Evolutionary conservation across 2,888 invertebrate genomes (phyloP), one percentile per base, ranked within the genome.

Genomic region (Metalampra italica): DNA sequence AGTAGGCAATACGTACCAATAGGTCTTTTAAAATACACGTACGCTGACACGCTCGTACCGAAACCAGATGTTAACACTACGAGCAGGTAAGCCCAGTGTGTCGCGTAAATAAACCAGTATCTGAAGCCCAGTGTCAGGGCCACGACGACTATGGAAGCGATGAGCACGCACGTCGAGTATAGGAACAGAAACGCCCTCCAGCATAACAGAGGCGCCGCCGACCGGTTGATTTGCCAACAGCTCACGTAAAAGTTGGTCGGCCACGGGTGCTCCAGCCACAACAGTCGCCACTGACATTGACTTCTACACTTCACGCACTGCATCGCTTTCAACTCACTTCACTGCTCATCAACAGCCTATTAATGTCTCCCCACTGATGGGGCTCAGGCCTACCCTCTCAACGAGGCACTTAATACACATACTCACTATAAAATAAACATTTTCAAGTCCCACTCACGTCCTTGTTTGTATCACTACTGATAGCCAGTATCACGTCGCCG

Each of bases 81-180:
- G 45, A 82, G 60, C 48, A 82, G 53, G 55, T 82, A 77, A 43
- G 80, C 82, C 90, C 90, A 90, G 66, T 89, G 78, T 9, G 87
- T 82, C 48, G 89, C 66, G 68, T 87, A 90, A 60, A 90, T 81
- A 64, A 81, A 78, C 84, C 89, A 89, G 60, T 81, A 84, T 53
- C 72, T 71, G 54, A 74, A 59, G 53, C 62, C 56, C 51, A 52
- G 57, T 62, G 66, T 61, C 61, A 70, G 67, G 69, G 73, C 57
- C 59, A 74, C 62, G 45, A 55, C 43, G 56, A 62, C 47, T 53
- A 71, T 51, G 50, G 76, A 73, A 12, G 72, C 53, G 47, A 75
- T 46, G 39, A 78, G 66, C 58, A 78, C 72, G 58, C 71, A 65
- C 56, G 68, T 57, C 46, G 79, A 67, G 47, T 61, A 68, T 52